phyloP scores from a whole-genome alignment of 2,888 invertebrate genomes.

The Hipparchia sbordonii region DNA sequence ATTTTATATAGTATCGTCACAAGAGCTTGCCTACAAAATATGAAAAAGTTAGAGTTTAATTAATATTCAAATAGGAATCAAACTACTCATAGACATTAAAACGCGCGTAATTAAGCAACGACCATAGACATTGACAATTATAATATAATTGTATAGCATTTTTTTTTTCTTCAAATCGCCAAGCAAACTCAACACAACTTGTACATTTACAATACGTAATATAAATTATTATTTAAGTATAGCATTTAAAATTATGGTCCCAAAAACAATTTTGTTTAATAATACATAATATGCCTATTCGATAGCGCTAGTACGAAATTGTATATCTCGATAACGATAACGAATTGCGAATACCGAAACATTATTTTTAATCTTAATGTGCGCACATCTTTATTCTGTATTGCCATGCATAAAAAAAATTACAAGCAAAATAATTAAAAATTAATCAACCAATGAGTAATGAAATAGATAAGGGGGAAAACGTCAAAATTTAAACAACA shows the following conservation, averaged over 20 bases:
- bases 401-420: slow-evolving; percentile 38
- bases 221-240: slow-evolving; percentile 17
- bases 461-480: neutral
- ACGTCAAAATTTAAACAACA: neutral
- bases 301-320: no score
- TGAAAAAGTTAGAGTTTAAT: no score
- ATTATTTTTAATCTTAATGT: slow-evolving; percentile 47
- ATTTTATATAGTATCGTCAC: no score
- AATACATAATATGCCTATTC: slow-evolving; percentile 24
- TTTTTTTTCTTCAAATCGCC: slow-evolving; percentile 11
- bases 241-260: slow-evolving; percentile 59
- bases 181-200: slow-evolving; percentile 44
- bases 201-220: neutral
- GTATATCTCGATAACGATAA: no score
- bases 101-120: neutral
- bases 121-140: slow-evolving; percentile 13
- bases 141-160: neutral
- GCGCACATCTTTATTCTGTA: slow-evolving; percentile 59
- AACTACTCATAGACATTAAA: no score
- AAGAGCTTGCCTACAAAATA: no score
- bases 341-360: no score
- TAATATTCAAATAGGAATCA: no score
- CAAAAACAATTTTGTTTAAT: slow-evolving; percentile 51
- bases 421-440: slow-evolving; percentile 44
- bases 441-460: slow-evolving; percentile 46